Percentiles rank a stretch among this genome's conserved stretches.
Evolutionary conservation across 1,140 invertebrate genomes (phyloP).

Genomic region (Arion vulgaris): DNA sequence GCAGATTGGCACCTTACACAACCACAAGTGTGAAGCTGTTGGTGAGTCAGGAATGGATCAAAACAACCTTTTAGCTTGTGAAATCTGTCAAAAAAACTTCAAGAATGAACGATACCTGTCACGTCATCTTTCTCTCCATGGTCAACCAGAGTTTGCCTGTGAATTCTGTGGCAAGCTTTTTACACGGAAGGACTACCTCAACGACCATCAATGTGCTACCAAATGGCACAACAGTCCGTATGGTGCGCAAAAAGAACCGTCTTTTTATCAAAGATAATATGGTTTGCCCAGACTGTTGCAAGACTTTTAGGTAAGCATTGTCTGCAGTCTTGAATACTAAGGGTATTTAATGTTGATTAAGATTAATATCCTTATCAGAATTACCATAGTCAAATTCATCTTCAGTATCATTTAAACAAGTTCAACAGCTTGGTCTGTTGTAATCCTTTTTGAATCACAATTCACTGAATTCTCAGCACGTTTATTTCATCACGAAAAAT

Average conservation of each 20-base stretch:
- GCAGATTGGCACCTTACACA: slow-evolving; percentile 59
- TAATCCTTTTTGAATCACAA: too few species aligned
- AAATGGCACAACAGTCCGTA: slow-evolving; percentile 50
- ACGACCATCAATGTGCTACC: slow-evolving; percentile 57
- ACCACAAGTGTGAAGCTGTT: slow-evolving; percentile 58
- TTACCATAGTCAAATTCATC: too few species aligned
- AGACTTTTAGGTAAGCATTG: slow-evolving; percentile 51
- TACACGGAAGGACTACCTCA: slow-evolving; percentile 52
- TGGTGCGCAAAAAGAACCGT: slow-evolving; percentile 50
- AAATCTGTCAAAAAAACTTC: slow-evolving; percentile 58
- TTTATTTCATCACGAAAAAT: too few species aligned
- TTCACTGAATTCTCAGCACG: too few species aligned
- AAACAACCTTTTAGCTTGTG: slow-evolving; percentile 47
- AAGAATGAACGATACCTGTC: slow-evolving; percentile 49
- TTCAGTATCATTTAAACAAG: too few species aligned
- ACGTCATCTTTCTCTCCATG: slow-evolving; percentile 55
- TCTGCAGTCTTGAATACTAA: too few species aligned
- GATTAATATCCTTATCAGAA: not conserved
- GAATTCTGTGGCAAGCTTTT: slow-evolving; percentile 56
- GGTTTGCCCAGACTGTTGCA: slow-evolving; percentile 66
- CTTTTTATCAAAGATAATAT: slow-evolving; percentile 54
- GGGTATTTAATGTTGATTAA: too few species aligned
- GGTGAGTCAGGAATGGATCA: slow-evolving; percentile 29
- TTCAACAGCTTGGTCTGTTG: too few species aligned
- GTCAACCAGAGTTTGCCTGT: slow-evolving; percentile 54